Evolutionary conservation across 2,797 vertebrate species (phyloP), one percentile per base, ranked within the genome.

Genomic region (Mus minutoides): DNA sequence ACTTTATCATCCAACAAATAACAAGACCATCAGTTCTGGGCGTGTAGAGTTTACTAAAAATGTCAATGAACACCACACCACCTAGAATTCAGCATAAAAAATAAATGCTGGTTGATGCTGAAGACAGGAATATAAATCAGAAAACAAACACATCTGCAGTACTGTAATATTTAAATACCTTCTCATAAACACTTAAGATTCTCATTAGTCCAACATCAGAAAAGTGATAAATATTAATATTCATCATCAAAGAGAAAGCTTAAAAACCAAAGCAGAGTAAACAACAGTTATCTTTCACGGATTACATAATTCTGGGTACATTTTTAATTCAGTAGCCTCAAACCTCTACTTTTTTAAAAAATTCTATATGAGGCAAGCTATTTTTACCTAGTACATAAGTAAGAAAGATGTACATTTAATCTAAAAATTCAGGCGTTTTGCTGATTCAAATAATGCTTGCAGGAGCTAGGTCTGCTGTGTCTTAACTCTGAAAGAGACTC

Each of bases 141-240:
- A 96, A 98, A 97, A 97, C 85, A 95, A 97, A 96, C 90, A 78
- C 14, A 80, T 96, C 86, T n/a, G 37, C 87, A 82, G 37, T 95
- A 95, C 83, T 96, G 86, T 98, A 98, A 97, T 97, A 96, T 98
- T 98, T 98, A 98, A 98, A 97, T 97, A 94, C 49, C 83, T 97
- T 97, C 96, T 97, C 87, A 96, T 97, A 98, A 98, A 98, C 40
- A 94, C 34, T 43, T 97, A 98, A 98, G 97, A 98, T 96, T 98
- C 98, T 98, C 97, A 98, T 99, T 98, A 98, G 97, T 97, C 96
- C 93, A 98, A 96, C 97, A 98, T 98, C 97, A 98, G 97, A 98
- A 98, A 96, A 97, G 88, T 97, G 97, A 98, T 99, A 97, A 98
- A 99, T 99, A 98, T 98, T 98, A 98, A 99, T 98, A 97, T 98